A percentile compares a stretch with the other conserved stretches of the same genome.
phyloP scores from a whole-genome alignment of 2,113 vertebrate species.

The Lepisosteus osseus region DNA sequence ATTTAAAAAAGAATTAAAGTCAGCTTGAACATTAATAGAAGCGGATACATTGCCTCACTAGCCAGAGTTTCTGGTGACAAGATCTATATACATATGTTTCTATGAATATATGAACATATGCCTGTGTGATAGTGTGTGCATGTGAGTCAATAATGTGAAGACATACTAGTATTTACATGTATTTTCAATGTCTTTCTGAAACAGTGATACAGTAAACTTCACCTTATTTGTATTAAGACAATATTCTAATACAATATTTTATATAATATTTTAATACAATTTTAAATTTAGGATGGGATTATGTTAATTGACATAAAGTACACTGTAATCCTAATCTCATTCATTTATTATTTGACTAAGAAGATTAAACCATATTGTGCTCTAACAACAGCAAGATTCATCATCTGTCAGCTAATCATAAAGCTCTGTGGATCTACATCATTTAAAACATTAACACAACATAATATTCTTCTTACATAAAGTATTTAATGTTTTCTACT shows the following conservation, averaged over 20 bases:
- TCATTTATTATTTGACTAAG: slow-evolving; percentile 61
- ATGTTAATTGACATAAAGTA: slow-evolving; percentile 56
- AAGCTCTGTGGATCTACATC: slow-evolving; percentile 23
- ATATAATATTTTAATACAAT: not conserved
- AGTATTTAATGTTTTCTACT: too few species aligned
- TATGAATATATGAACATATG: slow-evolving; percentile 2
- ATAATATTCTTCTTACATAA: too few species aligned
- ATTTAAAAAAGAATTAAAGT: slow-evolving; percentile 47
- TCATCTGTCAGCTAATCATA: slow-evolving; percentile 26
- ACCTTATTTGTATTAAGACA: too few species aligned
- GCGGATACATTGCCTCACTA: slow-evolving; percentile 17
- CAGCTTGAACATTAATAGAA: slow-evolving; percentile 34
- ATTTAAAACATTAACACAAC: too few species aligned
- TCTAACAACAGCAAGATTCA: slow-evolving; percentile 13
- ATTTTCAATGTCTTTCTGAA: too few species aligned
- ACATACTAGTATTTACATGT: not conserved
- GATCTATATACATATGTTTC: not conserved
- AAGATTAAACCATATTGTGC: slow-evolving; percentile 49
- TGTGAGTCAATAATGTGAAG: not conserved
- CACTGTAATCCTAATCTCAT: slow-evolving; percentile 54
- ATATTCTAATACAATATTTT: too few species aligned
- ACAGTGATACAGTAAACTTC: too few species aligned
- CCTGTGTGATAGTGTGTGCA: slow-evolving; percentile 13
- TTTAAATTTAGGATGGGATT: slow-evolving; percentile 59
- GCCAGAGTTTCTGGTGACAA: not conserved